Evolutionary conservation across 2,113 vertebrate species (phyloP).

Genomic region (Formicarius rufipectus): DNA sequence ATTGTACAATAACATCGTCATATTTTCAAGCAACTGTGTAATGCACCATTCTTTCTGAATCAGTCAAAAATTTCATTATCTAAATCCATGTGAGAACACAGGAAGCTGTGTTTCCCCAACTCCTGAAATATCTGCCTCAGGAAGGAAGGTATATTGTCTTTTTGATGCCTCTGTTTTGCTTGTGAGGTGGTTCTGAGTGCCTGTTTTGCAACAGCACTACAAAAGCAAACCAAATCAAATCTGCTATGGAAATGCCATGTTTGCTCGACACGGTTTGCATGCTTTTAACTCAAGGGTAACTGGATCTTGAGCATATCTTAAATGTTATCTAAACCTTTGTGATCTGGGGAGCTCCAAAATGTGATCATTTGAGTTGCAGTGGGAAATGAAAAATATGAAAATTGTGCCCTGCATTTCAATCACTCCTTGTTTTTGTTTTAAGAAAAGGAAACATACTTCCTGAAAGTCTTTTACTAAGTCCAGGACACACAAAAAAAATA

Average conservation of each 20-base stretch:
- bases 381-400: conserved; percentile 56
- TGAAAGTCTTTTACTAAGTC: conserved; percentile 6
- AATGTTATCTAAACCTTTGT: conserved; percentile 29
- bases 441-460: conserved; percentile 52
- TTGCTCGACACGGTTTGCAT: conserved; percentile 53
- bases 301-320: conserved; percentile 46
- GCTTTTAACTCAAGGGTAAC: conserved; percentile 48
- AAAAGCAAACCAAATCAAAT: conserved; percentile 59
- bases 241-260: conserved; percentile 55
- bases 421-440: not conserved
- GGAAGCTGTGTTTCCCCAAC: conserved; percentile 76
- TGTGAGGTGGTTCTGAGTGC: conserved; percentile 52
- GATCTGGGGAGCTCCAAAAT: not conserved
- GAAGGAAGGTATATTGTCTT: conserved; percentile 81
- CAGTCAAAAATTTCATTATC: conserved; percentile 65
- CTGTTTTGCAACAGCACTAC: conserved; percentile 50
- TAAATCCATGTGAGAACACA: conserved; percentile 77
- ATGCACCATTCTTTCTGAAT: conserved; percentile 42
- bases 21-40: conserved; percentile 1
- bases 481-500: not conserved
- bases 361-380: not conserved
- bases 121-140: conserved; percentile 79
- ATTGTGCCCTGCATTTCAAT: conserved; percentile 31
- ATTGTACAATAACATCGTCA: not conserved
- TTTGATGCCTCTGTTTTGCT: conserved; percentile 72